phyloP scores from a whole-genome alignment of 1,140 invertebrate species.

The Macrotrachela quadricornifera region DNA sequence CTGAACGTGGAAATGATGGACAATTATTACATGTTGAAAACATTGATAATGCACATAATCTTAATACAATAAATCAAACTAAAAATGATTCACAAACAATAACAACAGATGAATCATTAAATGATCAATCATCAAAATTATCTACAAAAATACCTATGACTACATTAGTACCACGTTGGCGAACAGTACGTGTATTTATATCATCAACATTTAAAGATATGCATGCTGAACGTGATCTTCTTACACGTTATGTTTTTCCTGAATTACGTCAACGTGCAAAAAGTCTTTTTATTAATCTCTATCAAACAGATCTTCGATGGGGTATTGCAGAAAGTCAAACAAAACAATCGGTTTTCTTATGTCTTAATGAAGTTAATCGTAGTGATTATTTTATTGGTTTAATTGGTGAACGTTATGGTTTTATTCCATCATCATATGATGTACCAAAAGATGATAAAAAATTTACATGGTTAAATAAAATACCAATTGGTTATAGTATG shows the following conservation, averaged over 20 bases:
- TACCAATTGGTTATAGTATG: slow-evolving; percentile 26
- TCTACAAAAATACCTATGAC: not conserved
- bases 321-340: slow-evolving; percentile 30
- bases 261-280: slow-evolving; percentile 18
- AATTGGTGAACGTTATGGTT: slow-evolving; percentile 28
- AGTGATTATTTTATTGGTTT: slow-evolving; percentile 33
- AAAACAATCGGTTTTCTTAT: slow-evolving; percentile 24
- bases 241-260: slow-evolving; percentile 31
- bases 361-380: slow-evolving; percentile 27
- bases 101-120: not conserved
- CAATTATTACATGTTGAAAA: slow-evolving; percentile 30
- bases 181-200: slow-evolving; percentile 31
- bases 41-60: slow-evolving; percentile 27
- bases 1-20: slow-evolving; percentile 25
- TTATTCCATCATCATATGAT: slow-evolving; percentile 11
- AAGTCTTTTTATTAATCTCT: slow-evolving; percentile 21
- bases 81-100: too few relatives aligned
- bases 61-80: slow-evolving; percentile 8
- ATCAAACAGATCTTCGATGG: slow-evolving; percentile 34
- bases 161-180: slow-evolving; percentile 16
- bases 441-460: slow-evolving; percentile 16
- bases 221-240: slow-evolving; percentile 33
- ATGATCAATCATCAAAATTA: not conserved
- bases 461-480: slow-evolving; percentile 27
- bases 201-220: slow-evolving; percentile 35